Conservation (phyloP, 2,888 invertebrate species). For the Prosopocoilus inquinatus region DNA sequence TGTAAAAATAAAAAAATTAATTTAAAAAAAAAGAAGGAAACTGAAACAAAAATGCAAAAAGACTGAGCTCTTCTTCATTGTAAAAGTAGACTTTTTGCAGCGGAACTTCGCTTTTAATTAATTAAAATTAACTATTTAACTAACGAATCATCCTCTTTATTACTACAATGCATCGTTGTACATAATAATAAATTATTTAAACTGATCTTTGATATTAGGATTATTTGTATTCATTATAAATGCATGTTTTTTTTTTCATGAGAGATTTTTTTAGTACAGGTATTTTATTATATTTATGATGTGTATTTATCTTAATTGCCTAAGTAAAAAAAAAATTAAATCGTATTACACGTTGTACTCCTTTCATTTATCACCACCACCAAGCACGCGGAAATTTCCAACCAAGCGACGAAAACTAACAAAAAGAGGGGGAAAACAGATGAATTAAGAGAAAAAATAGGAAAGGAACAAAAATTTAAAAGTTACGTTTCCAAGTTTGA, state of each 20-base stretch:
- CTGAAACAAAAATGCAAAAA: slow-evolving; percentile 29
- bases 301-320: slow-evolving; percentile 33
- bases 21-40: slow-evolving; percentile 8
- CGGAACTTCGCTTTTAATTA: slow-evolving; percentile 7
- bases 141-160: slow-evolving; percentile 3
- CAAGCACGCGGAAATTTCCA: not conserved
- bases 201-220: not conserved
- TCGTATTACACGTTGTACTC: slow-evolving; percentile 9
- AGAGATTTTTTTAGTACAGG: slow-evolving; percentile 30
- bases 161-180: slow-evolving; percentile 6
- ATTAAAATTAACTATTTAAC: not conserved
- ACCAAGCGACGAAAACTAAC: no score
- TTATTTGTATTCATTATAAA: not conserved
- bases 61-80: slow-evolving; percentile 27
- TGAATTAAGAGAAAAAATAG: no score
- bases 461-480: no score
- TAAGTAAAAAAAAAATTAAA: slow-evolving; percentile 28
- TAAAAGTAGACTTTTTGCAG: slow-evolving; percentile 28
- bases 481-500: no score
- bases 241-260: slow-evolving; percentile 27
- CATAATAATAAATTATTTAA: slow-evolving; percentile 11
- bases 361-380: slow-evolving; percentile 8
- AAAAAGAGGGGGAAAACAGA: no score
- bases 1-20: slow-evolving; percentile 12
- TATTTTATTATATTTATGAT: slow-evolving; percentile 36